Percentiles rank a stretch among this genome's conserved stretches.
Evolutionary conservation across 2,113 vertebrate species (phyloP).

Genomic region (Trematomus loennbergii): DNA sequence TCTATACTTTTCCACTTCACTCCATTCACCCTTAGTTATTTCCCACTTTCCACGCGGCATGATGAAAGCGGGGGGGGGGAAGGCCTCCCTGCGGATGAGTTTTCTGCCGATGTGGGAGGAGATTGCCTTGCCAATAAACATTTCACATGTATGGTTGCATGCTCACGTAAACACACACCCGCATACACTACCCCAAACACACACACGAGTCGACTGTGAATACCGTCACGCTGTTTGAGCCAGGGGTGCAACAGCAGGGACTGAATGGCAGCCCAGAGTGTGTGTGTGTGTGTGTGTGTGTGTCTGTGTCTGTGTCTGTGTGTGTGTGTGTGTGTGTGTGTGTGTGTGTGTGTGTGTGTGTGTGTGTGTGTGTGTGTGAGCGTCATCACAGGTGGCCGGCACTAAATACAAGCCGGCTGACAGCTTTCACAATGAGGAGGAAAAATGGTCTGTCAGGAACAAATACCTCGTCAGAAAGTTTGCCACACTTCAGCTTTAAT

Average conservation of each 20-base stretch:
- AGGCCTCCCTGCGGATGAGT: constrained; percentile 40
- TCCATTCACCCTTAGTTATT: constrained; percentile 57
- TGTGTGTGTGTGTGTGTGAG: constrained; percentile 5
- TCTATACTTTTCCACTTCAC: constrained; percentile 64
- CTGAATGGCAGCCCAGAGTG: constrained; percentile 13
- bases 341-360: too few relatives aligned
- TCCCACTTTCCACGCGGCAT: constrained; percentile 39
- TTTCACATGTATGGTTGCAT: constrained; percentile 32
- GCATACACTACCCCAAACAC: constrained; percentile 3
- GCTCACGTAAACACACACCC: neutral
- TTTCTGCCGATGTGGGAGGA: constrained; percentile 61
- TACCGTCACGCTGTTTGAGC: constrained; percentile 30
- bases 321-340: too few relatives aligned
- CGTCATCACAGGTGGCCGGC: constrained; percentile 52
- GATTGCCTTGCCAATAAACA: constrained; percentile 55
- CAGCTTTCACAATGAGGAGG: constrained; percentile 47
- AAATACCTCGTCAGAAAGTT: constrained; percentile 29
- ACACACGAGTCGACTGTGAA: constrained; percentile 26
- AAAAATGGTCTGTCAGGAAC: constrained; percentile 43
- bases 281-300: neutral
- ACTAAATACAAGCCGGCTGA: constrained; percentile 50
- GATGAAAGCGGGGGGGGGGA: constrained; percentile 27
- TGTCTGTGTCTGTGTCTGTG: too few relatives aligned
- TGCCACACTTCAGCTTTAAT: constrained; percentile 44
- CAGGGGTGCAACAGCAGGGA: constrained; percentile 20